Conservation (phyloP, 2,113 vertebrate species). For the Heterotilapia buettikoferi region DNA sequence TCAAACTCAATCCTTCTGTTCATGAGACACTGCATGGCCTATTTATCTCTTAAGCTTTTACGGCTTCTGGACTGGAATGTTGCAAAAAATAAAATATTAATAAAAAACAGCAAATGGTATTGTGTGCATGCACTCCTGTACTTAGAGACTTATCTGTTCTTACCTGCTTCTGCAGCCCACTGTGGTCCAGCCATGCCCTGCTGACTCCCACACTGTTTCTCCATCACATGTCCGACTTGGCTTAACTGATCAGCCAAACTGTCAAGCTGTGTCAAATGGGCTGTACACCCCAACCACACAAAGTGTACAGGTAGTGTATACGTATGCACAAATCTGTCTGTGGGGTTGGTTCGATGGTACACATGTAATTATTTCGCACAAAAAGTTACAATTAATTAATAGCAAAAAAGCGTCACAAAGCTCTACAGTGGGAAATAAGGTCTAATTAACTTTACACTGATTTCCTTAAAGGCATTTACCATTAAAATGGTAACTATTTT, state of each 20-base stretch:
- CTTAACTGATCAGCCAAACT: constrained; percentile 64
- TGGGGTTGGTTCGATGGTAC: not conserved
- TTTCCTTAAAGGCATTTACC: not conserved
- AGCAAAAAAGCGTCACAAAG: constrained; percentile 1
- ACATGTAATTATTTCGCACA: not conserved
- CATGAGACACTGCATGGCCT: not conserved
- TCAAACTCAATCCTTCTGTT: not conserved
- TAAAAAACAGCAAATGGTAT: not conserved
- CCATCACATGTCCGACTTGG: constrained; percentile 71
- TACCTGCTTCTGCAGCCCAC: constrained; percentile 45
- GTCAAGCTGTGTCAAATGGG: constrained; percentile 71
- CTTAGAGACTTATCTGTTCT: constrained; percentile 16
- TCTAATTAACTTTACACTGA: not conserved
- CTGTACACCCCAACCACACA: constrained; percentile 52
- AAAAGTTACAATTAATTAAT: not conserved
- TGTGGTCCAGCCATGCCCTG: constrained; percentile 48
- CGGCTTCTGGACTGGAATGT: not conserved
- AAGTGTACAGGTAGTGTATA: constrained; percentile 63
- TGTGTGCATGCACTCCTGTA: not conserved
- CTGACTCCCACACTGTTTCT: constrained; percentile 62
- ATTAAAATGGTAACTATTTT: constrained; percentile 1
- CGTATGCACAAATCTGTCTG: not conserved
- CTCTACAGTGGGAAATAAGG: not conserved
- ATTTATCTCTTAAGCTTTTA: not conserved
- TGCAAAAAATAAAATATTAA: not conserved